Evolutionary conservation across 2,113 vertebrate species (phyloP).

Genomic region (Calypte anna): DNA sequence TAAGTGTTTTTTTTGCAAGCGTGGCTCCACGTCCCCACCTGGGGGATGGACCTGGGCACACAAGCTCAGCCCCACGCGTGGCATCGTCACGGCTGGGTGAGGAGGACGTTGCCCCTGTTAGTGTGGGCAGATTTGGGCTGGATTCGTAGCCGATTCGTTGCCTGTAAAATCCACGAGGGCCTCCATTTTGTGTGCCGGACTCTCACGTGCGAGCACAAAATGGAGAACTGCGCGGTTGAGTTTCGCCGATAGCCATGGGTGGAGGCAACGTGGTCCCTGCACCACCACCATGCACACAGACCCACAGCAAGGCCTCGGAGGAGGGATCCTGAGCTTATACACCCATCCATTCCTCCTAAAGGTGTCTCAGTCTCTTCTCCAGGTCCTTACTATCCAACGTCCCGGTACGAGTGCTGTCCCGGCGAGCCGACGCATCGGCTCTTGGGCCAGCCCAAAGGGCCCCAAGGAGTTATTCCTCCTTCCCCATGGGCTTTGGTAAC

Average conservation of each 20-base stretch:
- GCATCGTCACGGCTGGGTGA: fast-evolving
- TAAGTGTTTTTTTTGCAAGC: not conserved
- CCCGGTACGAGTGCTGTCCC: fast-evolving
- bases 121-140: not conserved
- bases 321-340: not conserved
- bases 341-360: not conserved
- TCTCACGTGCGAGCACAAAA: not conserved
- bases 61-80: not conserved
- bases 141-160: not conserved
- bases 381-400: not conserved
- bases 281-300: fast-evolving
- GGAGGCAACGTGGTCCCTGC: fast-evolving
- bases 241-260: not conserved
- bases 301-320: fast-evolving
- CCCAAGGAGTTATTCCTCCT: not conserved
- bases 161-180: not conserved
- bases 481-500: fast-evolving
- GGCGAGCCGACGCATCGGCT: not conserved
- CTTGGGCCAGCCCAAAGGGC: fast-evolving
- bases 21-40: fast-evolving
- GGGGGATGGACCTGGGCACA: fast-evolving
- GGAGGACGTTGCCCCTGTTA: fast-evolving
- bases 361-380: not conserved
- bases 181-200: slow-evolving; percentile 67
- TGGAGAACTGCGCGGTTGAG: slow-evolving; percentile 15